phyloP scores from a whole-genome alignment of 2,888 invertebrate species.

The Antheraea assamensis region DNA sequence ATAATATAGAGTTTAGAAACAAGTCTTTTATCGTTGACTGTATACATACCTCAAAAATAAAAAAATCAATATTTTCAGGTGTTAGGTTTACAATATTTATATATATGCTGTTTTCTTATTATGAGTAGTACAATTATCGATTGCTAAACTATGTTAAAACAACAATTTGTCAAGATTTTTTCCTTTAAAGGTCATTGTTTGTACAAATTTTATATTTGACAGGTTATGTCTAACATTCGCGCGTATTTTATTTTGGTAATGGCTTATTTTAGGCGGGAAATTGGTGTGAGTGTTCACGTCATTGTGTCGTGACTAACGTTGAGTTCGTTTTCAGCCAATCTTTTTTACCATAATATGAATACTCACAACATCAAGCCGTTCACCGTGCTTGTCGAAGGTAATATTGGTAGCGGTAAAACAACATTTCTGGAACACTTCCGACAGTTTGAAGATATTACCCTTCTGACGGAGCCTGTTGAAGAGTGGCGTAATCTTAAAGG shows the following conservation, averaged over 20 bases:
- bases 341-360: constrained; percentile 55
- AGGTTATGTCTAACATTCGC: constrained; percentile 42
- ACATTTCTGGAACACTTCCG: constrained; percentile 92
- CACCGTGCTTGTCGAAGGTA: constrained; percentile 93
- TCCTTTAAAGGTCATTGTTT: constrained; percentile 51
- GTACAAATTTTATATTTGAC: constrained; percentile 35
- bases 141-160: constrained; percentile 37
- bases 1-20: neutral
- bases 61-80: neutral
- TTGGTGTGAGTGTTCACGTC: constrained; percentile 17
- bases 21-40: neutral
- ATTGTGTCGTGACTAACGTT: constrained; percentile 22
- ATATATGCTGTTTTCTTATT: neutral
- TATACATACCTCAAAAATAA: neutral
- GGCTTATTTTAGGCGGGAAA: constrained; percentile 66
- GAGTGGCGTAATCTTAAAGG: constrained; percentile 92
- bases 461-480: constrained; percentile 90
- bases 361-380: constrained; percentile 82
- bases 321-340: constrained; percentile 40
- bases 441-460: constrained; percentile 86
- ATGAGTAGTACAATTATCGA: neutral
- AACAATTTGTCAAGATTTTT: constrained; percentile 28
- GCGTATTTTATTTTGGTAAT: constrained; percentile 58
- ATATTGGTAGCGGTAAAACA: constrained; percentile 95
- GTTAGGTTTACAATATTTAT: neutral